Conservation (phyloP, 2,888 invertebrate genomes). For the Cheilosia grossa region DNA sequence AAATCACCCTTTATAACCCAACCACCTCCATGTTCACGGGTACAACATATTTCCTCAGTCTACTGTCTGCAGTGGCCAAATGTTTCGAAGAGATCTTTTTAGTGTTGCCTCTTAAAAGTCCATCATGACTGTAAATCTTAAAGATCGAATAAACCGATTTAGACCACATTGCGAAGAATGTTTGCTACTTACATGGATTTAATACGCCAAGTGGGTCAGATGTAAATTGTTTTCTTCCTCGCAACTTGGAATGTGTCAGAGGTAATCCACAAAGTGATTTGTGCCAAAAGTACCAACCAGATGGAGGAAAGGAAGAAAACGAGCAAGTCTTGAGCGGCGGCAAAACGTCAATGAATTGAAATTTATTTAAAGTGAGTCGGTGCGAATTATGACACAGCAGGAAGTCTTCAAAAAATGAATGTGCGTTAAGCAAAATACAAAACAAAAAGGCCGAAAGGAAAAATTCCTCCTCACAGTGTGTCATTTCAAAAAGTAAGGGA, state of each 20-base stretch:
- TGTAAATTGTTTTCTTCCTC: conserved; percentile 25
- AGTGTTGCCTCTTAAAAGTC: conserved; percentile 9
- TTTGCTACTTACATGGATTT: background rate
- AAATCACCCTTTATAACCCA: too few relatives aligned
- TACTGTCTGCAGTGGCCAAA: too few relatives aligned
- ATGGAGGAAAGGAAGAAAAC: background rate
- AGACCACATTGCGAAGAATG: conserved; percentile 5
- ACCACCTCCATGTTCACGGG: too few relatives aligned
- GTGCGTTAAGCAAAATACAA: conserved; percentile 2
- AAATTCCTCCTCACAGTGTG: conserved; percentile 3
- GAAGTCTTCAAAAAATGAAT: conserved; percentile 31
- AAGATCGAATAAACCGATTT: conserved; percentile 40
- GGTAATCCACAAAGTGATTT: conserved; percentile 48
- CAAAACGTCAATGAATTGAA: conserved; percentile 50
- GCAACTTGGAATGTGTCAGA: conserved; percentile 39
- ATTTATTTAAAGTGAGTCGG: conserved; percentile 45
- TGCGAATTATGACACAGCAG: conserved; percentile 64
- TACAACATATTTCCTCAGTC: too few relatives aligned
- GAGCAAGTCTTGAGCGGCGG: background rate
- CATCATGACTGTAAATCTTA: conserved; percentile 32
- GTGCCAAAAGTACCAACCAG: conserved; percentile 47
- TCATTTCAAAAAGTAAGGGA: conserved; percentile 21
- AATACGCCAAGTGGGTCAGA: conserved; percentile 45
- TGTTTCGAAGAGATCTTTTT: background rate
- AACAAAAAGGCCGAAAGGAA: background rate